These are phyloP conservation scores for Labia minor DNA, from an alignment of 2,888 invertebrate genomes.

Conservation along the genomic window DNA sequence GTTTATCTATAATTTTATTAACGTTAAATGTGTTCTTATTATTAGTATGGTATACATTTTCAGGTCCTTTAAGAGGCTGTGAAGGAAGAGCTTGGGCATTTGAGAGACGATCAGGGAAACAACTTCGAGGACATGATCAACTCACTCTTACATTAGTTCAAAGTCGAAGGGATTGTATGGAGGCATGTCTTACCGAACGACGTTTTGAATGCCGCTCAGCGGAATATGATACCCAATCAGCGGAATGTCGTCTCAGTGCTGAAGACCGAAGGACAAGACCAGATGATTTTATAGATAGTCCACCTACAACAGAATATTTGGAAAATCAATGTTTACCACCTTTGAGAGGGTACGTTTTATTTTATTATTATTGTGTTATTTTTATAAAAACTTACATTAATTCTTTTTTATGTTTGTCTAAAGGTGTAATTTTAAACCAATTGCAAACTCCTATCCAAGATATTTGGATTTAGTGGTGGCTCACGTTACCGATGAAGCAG, in stretches of 20 bases:
- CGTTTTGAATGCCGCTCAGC: conserved; percentile 39
- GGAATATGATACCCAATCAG: conserved; percentile 39
- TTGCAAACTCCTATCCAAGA: conserved; percentile 32
- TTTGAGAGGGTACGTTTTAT: not conserved
- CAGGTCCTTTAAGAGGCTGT: conserved; percentile 31
- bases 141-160: conserved; percentile 37
- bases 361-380: too few species aligned
- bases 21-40: too few species aligned
- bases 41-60: too few species aligned
- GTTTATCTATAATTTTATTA: too few species aligned
- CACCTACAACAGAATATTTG: conserved; percentile 39
- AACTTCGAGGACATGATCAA: conserved; percentile 38
- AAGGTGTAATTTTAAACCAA: conserved; percentile 31
- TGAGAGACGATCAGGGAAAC: conserved; percentile 40
- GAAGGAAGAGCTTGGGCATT: conserved; percentile 39
- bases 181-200: conserved; percentile 37
- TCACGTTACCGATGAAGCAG: conserved; percentile 33
- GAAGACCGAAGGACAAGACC: conserved; percentile 40
- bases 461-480: conserved; percentile 34
- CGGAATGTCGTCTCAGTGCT: conserved; percentile 39
- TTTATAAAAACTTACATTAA: too few species aligned
- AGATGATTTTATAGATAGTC: conserved; percentile 35
- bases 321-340: conserved; percentile 43
- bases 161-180: conserved; percentile 41
- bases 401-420: not conserved